Base-by-base conservation (phyloP, 2,888 invertebrate genomes). In the Thecocarcelia acutangulata region DNA sequence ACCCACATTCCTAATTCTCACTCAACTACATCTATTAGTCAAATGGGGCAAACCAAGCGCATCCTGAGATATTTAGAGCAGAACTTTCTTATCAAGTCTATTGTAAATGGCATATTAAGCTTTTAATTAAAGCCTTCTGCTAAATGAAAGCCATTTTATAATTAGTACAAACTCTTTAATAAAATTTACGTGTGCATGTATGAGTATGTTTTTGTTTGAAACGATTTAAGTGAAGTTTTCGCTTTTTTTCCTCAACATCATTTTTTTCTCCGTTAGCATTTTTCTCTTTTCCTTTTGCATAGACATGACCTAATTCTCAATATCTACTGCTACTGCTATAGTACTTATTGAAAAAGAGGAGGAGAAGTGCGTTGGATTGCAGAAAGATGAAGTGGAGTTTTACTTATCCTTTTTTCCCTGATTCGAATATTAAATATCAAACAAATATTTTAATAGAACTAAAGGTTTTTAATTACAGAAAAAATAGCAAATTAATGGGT, bases 131-230 rank as follows among this genome's bases (percentile, higher is more conserved):
- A 59, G 37, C 40, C 11, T 69, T 69, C 46, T 40, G n/a, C 24
- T 52, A 15, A 54, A 73, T 73, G 37, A 73, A 63, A 63, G 63
- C 15, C 12, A 75, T 58, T 75, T 66, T 75, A 8, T 59, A 75
- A 75, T 66, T 50, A 44, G 75, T 59, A 68, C 58, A 42, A 52
- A 68, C 48, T 66, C 28, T 50, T 68, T 56, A 63, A 68, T 37
- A 66, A 37, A 37, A 24, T 28, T n/a, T 69, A 44, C 37, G 17
- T 3, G 5, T 24, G 24, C 24, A 24, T 5, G 19, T 15, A 13
- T 3, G 5, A 3, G 24, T 5, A 24, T 5, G 19, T 15, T 54
- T 33, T 61, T 44, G 52, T 61, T 63, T 12, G 6, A 64, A 52
- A 44, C 19, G 12, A 19, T 19, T 52, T 3, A 3, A 72, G 9